Percentiles rank a stretch among this genome's conserved stretches.
These are phyloP conservation scores for Amphilophus citrinellus DNA, from an alignment of 2,113 vertebrate species.

Conservation along the genomic window DNA sequence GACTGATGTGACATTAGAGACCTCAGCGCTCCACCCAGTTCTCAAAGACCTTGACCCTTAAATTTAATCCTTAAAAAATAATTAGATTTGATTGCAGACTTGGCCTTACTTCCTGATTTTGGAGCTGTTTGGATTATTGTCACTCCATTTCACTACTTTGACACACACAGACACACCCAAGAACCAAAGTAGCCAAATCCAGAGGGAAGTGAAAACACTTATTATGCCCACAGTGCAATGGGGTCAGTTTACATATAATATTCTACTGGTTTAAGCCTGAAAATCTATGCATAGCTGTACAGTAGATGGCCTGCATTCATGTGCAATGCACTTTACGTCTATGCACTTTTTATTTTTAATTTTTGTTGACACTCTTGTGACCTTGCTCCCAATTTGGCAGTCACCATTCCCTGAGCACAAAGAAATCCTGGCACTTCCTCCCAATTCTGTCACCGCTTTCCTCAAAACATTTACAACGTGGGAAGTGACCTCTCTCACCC, in stretches of 20 bases:
- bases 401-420: neutral
- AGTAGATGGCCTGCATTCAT: neutral
- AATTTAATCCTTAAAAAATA: neutral
- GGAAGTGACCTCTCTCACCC: constrained; percentile 43
- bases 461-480: constrained; percentile 44
- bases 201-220: neutral
- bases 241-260: neutral
- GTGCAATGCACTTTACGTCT: neutral
- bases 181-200: neutral
- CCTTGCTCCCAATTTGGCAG: constrained; percentile 3
- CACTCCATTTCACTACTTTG: neutral
- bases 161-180: neutral
- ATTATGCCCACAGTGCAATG: neutral
- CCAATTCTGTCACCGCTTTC: constrained; percentile 45
- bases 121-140: neutral
- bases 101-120: neutral
- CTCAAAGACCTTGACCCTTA: neutral
- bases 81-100: neutral
- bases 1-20: neutral
- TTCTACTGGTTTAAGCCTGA: rapidly evolving
- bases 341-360: neutral
- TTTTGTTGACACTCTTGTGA: neutral
- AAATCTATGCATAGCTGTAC: neutral
- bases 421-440: constrained; percentile 6
- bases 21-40: neutral